Evolutionary conservation across 2,888 invertebrate genomes (phyloP).

Genomic region (Drosophila falleni): DNA sequence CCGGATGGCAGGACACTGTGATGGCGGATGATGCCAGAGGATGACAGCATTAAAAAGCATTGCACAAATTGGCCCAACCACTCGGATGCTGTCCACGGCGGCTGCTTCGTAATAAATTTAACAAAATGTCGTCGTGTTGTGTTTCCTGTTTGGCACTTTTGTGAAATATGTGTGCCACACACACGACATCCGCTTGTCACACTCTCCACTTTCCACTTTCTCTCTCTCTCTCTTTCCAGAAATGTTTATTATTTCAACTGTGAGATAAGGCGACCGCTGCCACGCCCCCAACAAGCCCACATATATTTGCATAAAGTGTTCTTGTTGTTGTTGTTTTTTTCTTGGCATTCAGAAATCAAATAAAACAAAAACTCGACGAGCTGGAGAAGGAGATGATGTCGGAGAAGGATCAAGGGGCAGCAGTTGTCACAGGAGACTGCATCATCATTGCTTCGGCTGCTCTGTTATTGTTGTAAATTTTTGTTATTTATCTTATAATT

Average conservation of each 20-base stretch:
- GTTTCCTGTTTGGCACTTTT: constrained; percentile 78
- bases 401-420: background rate
- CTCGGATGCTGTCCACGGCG: constrained; percentile 46
- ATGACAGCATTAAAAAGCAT: constrained; percentile 35
- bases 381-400: background rate
- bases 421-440: constrained; percentile 30
- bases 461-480: constrained; percentile 71
- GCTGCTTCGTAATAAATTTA: constrained; percentile 74
- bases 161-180: constrained; percentile 66
- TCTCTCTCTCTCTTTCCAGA: background rate
- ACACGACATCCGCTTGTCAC: constrained; percentile 73
- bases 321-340: constrained; percentile 30
- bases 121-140: constrained; percentile 65
- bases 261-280: constrained; percentile 54
- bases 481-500: constrained; percentile 80
- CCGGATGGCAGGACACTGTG: constrained; percentile 12
- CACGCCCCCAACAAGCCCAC: constrained; percentile 38
- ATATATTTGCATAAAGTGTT: constrained; percentile 63
- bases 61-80: constrained; percentile 55
- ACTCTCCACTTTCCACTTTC: constrained; percentile 42
- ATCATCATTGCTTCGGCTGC: constrained; percentile 28
- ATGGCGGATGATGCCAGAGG: constrained; percentile 5
- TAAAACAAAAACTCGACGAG: constrained; percentile 55
- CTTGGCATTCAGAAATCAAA: constrained; percentile 64
- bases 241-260: constrained; percentile 60